These are phyloP conservation scores for Dasyurus viverrinus DNA, from an alignment of 2,113 vertebrate genomes.

Conservation along the genomic window DNA sequence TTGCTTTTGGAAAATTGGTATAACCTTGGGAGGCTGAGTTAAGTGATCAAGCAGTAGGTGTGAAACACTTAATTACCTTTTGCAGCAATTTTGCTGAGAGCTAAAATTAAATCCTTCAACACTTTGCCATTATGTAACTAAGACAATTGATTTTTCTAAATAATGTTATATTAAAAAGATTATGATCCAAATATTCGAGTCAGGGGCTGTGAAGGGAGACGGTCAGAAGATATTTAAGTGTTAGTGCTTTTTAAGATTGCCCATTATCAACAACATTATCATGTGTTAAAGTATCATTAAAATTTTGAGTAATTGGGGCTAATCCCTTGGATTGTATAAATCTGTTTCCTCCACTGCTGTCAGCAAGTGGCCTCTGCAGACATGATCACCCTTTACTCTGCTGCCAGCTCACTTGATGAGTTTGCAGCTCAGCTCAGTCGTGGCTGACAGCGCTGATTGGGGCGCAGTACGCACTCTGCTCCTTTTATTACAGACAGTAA, in stretches of 20 bases:
- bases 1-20: conserved; percentile 78
- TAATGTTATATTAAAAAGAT: conserved; percentile 88
- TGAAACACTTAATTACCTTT: conserved; percentile 88
- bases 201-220: conserved; percentile 86
- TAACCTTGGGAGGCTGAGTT: conserved; percentile 85
- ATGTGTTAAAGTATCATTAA: conserved; percentile 85
- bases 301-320: conserved; percentile 86
- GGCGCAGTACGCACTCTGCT: conserved; percentile 93
- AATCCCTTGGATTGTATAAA: conserved; percentile 84
- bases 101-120: conserved; percentile 87
- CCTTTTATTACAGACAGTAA: conserved; percentile 99
- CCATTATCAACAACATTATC: conserved; percentile 84
- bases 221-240: conserved; percentile 83
- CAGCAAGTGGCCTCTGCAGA: conserved; percentile 82
- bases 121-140: conserved; percentile 85
- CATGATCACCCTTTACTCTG: conserved; percentile 82
- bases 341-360: conserved; percentile 81
- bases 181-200: conserved; percentile 86
- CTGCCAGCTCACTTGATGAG: conserved; percentile 87
- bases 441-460: conserved; percentile 90
- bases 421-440: conserved; percentile 86
- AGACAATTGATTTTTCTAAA: conserved; percentile 90
- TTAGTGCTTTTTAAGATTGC: conserved; percentile 81
- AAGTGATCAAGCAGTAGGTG: conserved; percentile 80
- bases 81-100: conserved; percentile 83